Evolutionary conservation across 2,113 vertebrate genomes (phyloP).

Genomic region (Raja brachyura): DNA sequence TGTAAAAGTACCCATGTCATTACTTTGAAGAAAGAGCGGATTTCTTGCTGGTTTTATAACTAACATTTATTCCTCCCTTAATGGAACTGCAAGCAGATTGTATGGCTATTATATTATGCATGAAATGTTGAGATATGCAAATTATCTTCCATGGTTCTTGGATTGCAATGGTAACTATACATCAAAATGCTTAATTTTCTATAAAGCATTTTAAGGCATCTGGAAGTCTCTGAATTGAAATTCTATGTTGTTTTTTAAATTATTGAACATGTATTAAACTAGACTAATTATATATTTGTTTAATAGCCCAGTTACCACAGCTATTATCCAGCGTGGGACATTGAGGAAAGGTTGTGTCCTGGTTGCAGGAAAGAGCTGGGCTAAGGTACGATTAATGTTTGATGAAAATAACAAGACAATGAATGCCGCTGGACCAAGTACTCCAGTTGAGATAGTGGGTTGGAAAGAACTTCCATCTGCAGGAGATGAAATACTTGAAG

Average conservation of each 20-base stretch:
- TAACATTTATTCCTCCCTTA: neutral
- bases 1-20: neutral
- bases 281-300: neutral
- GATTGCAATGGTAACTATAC: neutral
- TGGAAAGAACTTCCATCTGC: conserved; percentile 89
- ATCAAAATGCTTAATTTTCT: neutral
- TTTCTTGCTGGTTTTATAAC: neutral
- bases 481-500: conserved; percentile 83
- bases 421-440: conserved; percentile 63
- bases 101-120: neutral
- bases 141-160: neutral
- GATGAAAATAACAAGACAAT: conserved; percentile 71
- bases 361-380: conserved; percentile 83
- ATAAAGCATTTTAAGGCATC: neutral
- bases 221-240: neutral
- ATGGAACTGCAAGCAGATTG: neutral
- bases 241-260: neutral
- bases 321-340: conserved; percentile 79
- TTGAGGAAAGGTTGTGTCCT: conserved; percentile 72
- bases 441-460: conserved; percentile 77
- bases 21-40: neutral
- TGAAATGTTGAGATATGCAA: neutral
- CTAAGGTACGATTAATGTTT: conserved; percentile 82
- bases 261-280: neutral
- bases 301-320: conserved; percentile 69